These are phyloP conservation scores for Gallinago nigripennis DNA, from an alignment of 2,797 vertebrate genomes.

Conservation along the genomic window DNA sequence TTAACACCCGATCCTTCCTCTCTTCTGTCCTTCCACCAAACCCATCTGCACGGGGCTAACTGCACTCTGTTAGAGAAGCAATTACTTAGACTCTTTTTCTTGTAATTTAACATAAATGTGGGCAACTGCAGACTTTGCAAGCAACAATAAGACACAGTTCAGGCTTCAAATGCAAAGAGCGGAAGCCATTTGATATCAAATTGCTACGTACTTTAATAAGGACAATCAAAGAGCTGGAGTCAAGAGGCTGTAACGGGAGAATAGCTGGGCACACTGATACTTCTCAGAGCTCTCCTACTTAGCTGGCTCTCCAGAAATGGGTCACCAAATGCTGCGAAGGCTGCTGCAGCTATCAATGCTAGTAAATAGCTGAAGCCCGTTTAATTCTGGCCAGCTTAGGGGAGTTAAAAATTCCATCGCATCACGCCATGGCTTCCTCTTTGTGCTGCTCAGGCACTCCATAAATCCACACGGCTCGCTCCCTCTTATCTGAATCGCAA, in stretches of 20 bases:
- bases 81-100: background rate
- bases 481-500: constrained; percentile 56
- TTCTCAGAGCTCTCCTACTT: background rate
- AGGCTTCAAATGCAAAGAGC: background rate
- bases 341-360: background rate
- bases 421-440: background rate
- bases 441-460: background rate
- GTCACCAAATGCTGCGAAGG: background rate
- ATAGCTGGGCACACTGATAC: background rate
- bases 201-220: background rate
- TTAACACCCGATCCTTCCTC: background rate
- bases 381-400: constrained; percentile 20
- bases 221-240: background rate
- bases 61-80: background rate
- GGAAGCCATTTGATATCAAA: background rate
- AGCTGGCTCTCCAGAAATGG: background rate
- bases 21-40: background rate
- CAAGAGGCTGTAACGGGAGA: background rate
- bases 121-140: background rate
- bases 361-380: background rate
- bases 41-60: background rate
- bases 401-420: constrained; percentile 42
- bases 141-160: background rate
- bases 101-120: background rate
- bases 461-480: constrained; percentile 43